phyloP scores from a whole-genome alignment of 1,140 invertebrate species.

The Planococcus citri region DNA sequence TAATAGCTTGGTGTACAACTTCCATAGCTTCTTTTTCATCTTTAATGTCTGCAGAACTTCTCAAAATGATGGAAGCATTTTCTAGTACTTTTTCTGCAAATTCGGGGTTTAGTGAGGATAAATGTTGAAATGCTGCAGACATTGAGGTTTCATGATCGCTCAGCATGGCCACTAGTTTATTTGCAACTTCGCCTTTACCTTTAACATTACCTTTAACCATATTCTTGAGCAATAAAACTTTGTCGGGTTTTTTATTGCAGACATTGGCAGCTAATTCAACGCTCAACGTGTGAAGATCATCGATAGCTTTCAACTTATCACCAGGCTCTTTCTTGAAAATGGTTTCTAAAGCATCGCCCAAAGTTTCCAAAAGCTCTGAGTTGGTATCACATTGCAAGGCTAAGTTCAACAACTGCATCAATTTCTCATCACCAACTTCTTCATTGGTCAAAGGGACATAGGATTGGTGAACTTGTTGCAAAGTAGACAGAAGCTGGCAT shows the following conservation, averaged over 20 bases:
- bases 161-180: constrained; percentile 24
- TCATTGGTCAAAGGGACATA: neutral
- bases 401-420: neutral
- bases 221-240: constrained; percentile 6
- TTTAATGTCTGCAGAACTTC: neutral
- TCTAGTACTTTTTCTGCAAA: constrained; percentile 31
- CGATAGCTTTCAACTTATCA: neutral
- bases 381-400: neutral
- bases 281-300: neutral
- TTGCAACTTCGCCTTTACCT: constrained; percentile 21
- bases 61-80: constrained; percentile 20
- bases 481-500: neutral
- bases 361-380: neutral
- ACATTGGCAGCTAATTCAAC: neutral
- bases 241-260: neutral
- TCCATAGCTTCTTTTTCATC: constrained; percentile 46
- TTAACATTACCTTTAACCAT: constrained; percentile 15
- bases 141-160: constrained; percentile 24
- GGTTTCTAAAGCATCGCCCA: neutral
- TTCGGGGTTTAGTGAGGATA: constrained; percentile 32
- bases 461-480: neutral
- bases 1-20: constrained; percentile 47
- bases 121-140: constrained; percentile 31
- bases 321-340: neutral
- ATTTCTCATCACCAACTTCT: neutral